These are phyloP conservation scores for Dolichallabes microphthalmus DNA, from an alignment of 2,113 vertebrate genomes.

Conservation along the genomic window DNA sequence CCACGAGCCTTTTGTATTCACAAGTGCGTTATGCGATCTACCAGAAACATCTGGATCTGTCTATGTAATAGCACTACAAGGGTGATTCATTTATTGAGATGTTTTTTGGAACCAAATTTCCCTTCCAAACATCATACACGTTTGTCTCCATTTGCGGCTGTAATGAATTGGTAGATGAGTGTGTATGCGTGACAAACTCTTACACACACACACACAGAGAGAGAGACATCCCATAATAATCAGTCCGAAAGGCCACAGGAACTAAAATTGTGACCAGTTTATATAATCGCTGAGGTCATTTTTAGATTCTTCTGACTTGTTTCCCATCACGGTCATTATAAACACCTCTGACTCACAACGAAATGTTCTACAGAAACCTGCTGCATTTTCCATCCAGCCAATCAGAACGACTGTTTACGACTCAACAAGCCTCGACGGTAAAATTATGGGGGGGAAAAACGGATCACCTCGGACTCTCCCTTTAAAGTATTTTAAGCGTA, in stretches of 20 bases:
- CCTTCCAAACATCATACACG: not conserved
- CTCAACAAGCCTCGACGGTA: not conserved
- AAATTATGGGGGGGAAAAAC: not conserved
- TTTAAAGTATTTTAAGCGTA: constrained; percentile 47
- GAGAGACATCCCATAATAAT: not conserved
- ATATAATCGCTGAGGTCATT: not conserved
- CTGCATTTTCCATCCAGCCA: not conserved
- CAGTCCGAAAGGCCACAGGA: not conserved
- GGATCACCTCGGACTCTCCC: not conserved
- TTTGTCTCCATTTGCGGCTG: not conserved
- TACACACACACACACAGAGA: not conserved
- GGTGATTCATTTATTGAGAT: not conserved
- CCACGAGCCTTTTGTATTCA: not conserved
- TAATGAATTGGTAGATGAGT: not conserved
- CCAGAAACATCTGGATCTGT: not conserved
- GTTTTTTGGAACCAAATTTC: not conserved
- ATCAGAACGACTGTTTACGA: constrained; percentile 1
- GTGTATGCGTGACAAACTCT: not conserved
- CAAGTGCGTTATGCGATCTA: not conserved
- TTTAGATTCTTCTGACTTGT: not conserved
- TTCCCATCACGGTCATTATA: not conserved
- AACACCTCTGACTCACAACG: not conserved
- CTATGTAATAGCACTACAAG: not conserved
- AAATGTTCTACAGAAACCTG: not conserved
- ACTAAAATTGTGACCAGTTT: not conserved